Evolutionary conservation across 2,797 vertebrate species (phyloP).

Genomic region (Gobionotothen gibberifrons): DNA sequence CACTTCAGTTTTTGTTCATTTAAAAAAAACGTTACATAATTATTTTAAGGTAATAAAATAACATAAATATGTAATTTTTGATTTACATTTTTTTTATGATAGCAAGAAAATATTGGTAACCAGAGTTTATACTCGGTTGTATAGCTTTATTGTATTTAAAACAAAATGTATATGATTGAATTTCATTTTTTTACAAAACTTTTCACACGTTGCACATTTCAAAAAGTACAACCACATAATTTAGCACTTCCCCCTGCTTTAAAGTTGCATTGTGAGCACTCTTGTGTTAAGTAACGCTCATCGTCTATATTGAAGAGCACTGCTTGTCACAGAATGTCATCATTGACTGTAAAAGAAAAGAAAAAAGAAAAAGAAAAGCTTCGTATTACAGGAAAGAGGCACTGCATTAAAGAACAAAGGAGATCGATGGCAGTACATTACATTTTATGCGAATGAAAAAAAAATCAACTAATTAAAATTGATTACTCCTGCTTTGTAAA

Average conservation of each 20-base stretch:
- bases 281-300: constrained; percentile 30
- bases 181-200: constrained; percentile 17
- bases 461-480: constrained; percentile 92
- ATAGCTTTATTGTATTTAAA: background rate
- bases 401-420: constrained; percentile 91
- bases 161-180: background rate
- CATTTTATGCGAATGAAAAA: constrained; percentile 89
- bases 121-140: constrained; percentile 1
- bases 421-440: constrained; percentile 91
- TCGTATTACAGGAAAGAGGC: constrained; percentile 90
- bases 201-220: background rate
- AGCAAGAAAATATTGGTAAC: background rate
- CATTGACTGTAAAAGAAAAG: constrained; percentile 80
- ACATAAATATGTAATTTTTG: background rate
- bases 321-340: constrained; percentile 86
- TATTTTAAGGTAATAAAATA: background rate
- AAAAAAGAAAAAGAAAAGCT: constrained; percentile 78
- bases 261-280: constrained; percentile 28
- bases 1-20: constrained; percentile 1
- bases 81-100: too few relatives aligned
- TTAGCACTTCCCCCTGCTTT: constrained; percentile 7
- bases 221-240: constrained; percentile 9
- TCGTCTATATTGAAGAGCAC: constrained; percentile 61
- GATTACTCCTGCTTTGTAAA: constrained; percentile 91
- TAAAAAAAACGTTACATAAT: background rate